phyloP scores from a whole-genome alignment of 2,113 vertebrate species.

The Corapipo altera region DNA sequence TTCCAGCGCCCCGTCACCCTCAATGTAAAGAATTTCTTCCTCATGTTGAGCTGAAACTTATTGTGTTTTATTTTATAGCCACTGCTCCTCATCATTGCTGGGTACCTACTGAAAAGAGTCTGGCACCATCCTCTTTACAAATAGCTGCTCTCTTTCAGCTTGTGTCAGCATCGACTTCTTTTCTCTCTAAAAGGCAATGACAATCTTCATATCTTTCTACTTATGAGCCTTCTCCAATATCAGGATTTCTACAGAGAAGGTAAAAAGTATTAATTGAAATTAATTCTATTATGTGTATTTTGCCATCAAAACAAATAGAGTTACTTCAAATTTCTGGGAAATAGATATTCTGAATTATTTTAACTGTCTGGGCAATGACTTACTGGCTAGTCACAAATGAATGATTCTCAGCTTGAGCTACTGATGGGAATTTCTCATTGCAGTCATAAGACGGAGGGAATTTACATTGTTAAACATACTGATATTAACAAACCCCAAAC shows the following conservation, averaged over 20 bases:
- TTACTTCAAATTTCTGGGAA: not conserved
- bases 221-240: not conserved
- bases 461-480: not conserved
- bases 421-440: constrained; percentile 22
- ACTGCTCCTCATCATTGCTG: not conserved
- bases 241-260: not conserved
- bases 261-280: constrained; percentile 2
- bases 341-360: constrained; percentile 29
- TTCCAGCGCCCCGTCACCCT: not conserved
- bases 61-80: not conserved
- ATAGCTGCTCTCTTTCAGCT: not conserved
- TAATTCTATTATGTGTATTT: constrained; percentile 10
- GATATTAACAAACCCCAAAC: not conserved
- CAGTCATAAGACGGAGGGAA: not conserved
- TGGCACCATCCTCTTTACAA: not conserved
- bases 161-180: not conserved
- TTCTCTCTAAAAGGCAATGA: not conserved
- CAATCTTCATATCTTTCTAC: not conserved
- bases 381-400: constrained; percentile 9
- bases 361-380: not conserved
- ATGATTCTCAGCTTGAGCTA: not conserved
- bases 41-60: not conserved
- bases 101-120: not conserved
- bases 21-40: not conserved
- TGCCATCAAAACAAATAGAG: constrained; percentile 9